Evolutionary conservation across 2,797 vertebrate genomes (phyloP).

Genomic region (Cynopterus sphinx): DNA sequence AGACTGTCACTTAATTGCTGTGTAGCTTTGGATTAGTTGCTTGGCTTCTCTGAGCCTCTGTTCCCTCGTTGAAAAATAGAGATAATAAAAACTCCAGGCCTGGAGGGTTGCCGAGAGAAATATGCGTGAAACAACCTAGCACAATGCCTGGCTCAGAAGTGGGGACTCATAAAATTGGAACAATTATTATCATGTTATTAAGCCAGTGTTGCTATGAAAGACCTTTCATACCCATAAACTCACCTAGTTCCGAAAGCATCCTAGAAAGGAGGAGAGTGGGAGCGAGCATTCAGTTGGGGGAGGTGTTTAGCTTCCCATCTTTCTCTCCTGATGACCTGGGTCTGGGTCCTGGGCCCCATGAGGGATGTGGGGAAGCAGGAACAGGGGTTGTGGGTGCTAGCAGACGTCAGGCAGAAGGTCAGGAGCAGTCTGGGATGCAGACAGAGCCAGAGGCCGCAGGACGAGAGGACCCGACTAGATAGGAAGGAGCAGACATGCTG

Average conservation of each 20-base stretch:
- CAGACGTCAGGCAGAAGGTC: not conserved
- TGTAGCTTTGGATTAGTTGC: not conserved
- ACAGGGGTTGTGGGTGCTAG: not conserved
- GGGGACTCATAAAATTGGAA: not conserved
- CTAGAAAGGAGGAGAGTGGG: not conserved
- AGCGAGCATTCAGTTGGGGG: not conserved
- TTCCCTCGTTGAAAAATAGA: not conserved
- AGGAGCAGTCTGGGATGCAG: not conserved
- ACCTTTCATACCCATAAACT: not conserved
- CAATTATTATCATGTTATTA: not conserved
- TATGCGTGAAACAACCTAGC: not conserved
- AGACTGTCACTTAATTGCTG: not conserved
- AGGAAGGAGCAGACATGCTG: not conserved
- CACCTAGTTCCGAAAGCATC: not conserved
- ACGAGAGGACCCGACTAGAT: not conserved
- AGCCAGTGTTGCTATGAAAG: not conserved
- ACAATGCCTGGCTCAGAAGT: not conserved
- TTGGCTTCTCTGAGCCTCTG: slow-evolving; percentile 24
- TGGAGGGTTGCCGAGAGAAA: not conserved
- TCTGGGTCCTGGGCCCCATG: not conserved
- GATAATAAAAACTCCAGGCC: not conserved
- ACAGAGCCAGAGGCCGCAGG: not conserved
- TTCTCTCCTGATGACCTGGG: not conserved
- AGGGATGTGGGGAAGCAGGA: not conserved
- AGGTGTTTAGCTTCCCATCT: not conserved